Evolutionary conservation across 2,797 vertebrate genomes (phyloP).

Genomic region (Steatocranus sp.): DNA sequence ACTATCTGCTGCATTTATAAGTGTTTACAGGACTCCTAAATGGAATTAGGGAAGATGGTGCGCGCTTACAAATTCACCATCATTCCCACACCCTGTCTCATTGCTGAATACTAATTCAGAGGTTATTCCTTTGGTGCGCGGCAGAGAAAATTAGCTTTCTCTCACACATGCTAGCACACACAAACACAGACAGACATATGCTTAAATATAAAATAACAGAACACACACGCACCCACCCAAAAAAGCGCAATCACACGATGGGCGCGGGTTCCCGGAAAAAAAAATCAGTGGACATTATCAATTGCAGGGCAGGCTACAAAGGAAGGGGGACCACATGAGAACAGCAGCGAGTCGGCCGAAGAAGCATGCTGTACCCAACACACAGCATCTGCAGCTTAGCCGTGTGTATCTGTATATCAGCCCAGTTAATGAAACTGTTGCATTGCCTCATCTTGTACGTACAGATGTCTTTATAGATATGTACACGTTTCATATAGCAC

Average conservation of each 20-base stretch:
- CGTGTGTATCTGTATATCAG: conserved; percentile 16
- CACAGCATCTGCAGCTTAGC: conserved; percentile 22
- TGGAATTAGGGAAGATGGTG: conserved; percentile 51
- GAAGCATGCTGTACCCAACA: neutral
- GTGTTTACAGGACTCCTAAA: conserved; percentile 59
- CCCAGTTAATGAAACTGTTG: conserved; percentile 35
- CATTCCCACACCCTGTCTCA: conserved; percentile 20
- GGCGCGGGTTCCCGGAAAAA: neutral
- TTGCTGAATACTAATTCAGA: conserved; percentile 56
- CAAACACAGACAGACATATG: conserved; percentile 2
- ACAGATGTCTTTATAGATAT: conserved; percentile 25
- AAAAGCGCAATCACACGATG: neutral
- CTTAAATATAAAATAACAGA: conserved; percentile 2
- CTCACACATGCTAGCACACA: neutral
- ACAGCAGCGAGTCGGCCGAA: neutral
- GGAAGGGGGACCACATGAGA: conserved; percentile 26
- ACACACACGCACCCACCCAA: neutral
- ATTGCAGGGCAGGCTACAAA: conserved; percentile 34
- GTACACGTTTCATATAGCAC: neutral
- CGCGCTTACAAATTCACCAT: conserved; percentile 55
- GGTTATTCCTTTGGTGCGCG: conserved; percentile 20
- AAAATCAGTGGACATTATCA: conserved; percentile 45
- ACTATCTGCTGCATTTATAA: conserved; percentile 41
- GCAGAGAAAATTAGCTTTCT: conserved; percentile 14
- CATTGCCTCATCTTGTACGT: neutral